Percentiles rank a stretch among this genome's conserved stretches.
Conservation (phyloP, 2,113 vertebrate genomes). For the Syngnathus typhle region DNA sequence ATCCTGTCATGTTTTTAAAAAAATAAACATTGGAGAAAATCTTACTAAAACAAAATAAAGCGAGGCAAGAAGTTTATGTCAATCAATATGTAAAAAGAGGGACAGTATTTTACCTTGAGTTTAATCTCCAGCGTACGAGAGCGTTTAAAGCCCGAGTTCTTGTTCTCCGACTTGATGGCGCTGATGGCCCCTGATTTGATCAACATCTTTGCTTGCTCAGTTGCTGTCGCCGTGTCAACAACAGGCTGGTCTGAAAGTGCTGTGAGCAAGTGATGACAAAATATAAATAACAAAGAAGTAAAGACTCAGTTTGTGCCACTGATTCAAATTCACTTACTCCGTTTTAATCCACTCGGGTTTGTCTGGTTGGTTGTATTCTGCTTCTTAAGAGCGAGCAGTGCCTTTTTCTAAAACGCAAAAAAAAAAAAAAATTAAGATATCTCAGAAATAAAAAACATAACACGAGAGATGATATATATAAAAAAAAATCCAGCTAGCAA, state of each 20-base stretch:
- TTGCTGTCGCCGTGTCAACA: conserved; percentile 85
- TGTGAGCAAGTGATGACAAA: conserved; percentile 29
- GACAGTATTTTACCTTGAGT: conserved; percentile 74
- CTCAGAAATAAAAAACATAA: background rate
- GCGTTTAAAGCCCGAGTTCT: conserved; percentile 89
- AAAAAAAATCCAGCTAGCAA: background rate
- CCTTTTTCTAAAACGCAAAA: conserved; percentile 78
- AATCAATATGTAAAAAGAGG: background rate
- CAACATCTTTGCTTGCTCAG: conserved; percentile 89
- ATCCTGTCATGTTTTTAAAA: conserved; percentile 63
- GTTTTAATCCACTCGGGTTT: conserved; percentile 83
- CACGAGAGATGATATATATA: background rate
- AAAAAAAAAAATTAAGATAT: no score
- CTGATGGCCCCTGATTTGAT: conserved; percentile 91
- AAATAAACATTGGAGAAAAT: background rate
- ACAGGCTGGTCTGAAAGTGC: conserved; percentile 87
- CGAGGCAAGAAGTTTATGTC: background rate
- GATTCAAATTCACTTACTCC: conserved; percentile 67
- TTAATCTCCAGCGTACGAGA: conserved; percentile 87
- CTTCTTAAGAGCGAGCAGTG: conserved; percentile 84
- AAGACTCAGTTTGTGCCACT: background rate
- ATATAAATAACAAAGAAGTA: background rate
- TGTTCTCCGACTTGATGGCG: conserved; percentile 89
- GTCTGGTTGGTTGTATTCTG: conserved; percentile 82
- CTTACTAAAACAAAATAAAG: background rate